Evolutionary conservation across 35 echinoderm and acorn worm genomes (phyloP).

Genomic region (Patiria miniata): DNA sequence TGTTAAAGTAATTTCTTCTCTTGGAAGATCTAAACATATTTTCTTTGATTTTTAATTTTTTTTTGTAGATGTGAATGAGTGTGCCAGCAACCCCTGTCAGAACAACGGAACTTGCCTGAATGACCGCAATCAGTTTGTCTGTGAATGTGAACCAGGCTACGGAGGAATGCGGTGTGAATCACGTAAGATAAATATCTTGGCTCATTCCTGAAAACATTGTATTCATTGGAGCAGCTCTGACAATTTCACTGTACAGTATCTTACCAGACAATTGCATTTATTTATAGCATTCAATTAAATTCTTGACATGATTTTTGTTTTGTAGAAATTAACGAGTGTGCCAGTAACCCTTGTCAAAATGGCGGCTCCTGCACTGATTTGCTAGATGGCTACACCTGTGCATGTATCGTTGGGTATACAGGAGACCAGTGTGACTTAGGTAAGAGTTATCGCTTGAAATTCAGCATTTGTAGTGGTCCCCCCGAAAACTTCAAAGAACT

Average conservation of each 20-base stretch:
- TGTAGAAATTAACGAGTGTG: conserved; percentile 50
- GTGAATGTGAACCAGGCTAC: conserved; percentile 78
- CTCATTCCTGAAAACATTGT: no score
- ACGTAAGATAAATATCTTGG: conserved; percentile 33
- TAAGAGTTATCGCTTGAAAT: background rate
- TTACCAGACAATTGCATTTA: no score
- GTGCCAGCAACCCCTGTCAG: conserved; percentile 65
- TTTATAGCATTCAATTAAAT: no score
- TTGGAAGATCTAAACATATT: no score
- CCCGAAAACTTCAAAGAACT: no score
- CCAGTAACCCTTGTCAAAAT: conserved; percentile 70
- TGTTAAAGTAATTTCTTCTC: no score
- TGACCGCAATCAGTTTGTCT: conserved; percentile 48
- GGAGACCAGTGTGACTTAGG: conserved; percentile 65
- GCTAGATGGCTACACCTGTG: conserved; percentile 37
- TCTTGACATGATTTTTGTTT: no score
- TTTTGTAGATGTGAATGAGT: conserved; percentile 67
- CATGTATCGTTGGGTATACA: conserved; percentile 40
- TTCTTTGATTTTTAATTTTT: background rate
- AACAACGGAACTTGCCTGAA: conserved; percentile 80
- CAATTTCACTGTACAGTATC: no score
- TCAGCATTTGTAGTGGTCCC: no score
- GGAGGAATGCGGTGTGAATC: conserved; percentile 55
- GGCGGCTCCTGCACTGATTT: conserved; percentile 54
- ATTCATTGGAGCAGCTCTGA: no score